Base-by-base conservation (phyloP, 1,140 invertebrate genomes). In the Philopotamus ludificatus region DNA sequence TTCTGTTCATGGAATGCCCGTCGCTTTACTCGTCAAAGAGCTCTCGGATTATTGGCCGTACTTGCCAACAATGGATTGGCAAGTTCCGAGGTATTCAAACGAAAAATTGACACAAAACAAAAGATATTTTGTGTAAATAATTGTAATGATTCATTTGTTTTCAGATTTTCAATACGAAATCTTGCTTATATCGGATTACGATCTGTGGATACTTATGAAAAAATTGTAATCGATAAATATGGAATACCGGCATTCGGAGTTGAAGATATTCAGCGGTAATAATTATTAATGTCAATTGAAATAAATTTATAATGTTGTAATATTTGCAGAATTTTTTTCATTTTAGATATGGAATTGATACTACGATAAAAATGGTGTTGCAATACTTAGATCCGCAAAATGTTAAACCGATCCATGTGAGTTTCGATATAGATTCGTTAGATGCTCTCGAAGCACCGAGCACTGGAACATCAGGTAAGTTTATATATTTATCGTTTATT, bases 1-100 rank as follows among this genome's bases (percentile, higher is more conserved):
- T 16, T 94, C 95, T 71, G 86, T 93, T 25, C 95, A 98, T 76
- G 95, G 95, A 16, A 97, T 97, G 93, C 88, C 94, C 0, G 83
- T 95, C 0, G 89, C 93, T 7, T 84, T 96, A 59, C 77, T 95
- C 39, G 84, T 90, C 25, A 85, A 87, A 60, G 92, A 95, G 79
- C 76, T 95, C 49, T 78, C 86, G 0, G 81, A 86, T 71, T 90
- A 90, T 72, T 87, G 89, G 84, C 86, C 87, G 0, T 83, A 87
- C 74, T 73, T 92, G 34, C 88, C 89, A 1, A 87, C 85, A 21
- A 88, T 93, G 83, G 87, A 91, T 67, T 92, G 90, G 89, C 84
- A 90, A 69, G 82, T 87, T 71, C 89, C 86, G 8, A 82, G 83
- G 82, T 87, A 81, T 79, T 73, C 71, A 22, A 49, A 49, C 44